Base-by-base conservation (phyloP, 2,888 invertebrate genomes). In the Chrysodeixis includens region DNA sequence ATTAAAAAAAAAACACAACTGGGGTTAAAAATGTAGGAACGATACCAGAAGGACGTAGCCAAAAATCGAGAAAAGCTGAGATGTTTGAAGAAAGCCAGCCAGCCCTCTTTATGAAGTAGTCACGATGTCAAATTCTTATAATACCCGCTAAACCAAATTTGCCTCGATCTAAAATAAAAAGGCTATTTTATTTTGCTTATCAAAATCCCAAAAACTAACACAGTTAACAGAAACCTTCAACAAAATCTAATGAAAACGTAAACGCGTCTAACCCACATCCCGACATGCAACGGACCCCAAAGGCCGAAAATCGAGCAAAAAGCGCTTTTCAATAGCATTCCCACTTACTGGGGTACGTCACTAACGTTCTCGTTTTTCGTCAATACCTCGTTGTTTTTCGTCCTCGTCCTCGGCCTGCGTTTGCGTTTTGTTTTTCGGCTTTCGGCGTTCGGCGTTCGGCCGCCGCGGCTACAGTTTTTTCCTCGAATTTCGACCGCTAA, bases 401-500 rank as follows among this genome's bases (percentile, higher is more conserved):
- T 66, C 49, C 69, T 77, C 67, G 70, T 66, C 49, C 69, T 68
- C 69, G 66, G 61, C 62, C 72, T 73, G 60, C 44, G 74, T 82
- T 84, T n/a, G n/a, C n/a, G n/a, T n/a, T 76, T 77, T 76, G 66
- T 69, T 68, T 49, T 69, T 68, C 69, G 67, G 62, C 62, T 73
- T 40, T 77, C 73, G 67, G 76, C 72, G 78, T 78, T 69, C 75
- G 68, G 71, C 73, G 69, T 73, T 78, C 60, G 64, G 63, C 65
- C 63, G 71, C 57, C 71, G 60, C 68, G 66, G 74, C 69, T 58
- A 73, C 73, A 74, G 69, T 62, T 83, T 86, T 83, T 86, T 84
- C 83, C 81, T 80, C 84, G 83, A 86, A 89, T 83, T 85, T 76
- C 26, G 57, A 69, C 71, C 67, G 76, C 79, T 76, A 73, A 81